These are phyloP conservation scores for Celastrina argiolus DNA, from an alignment of 2,888 invertebrate species.

Conservation along the genomic window DNA sequence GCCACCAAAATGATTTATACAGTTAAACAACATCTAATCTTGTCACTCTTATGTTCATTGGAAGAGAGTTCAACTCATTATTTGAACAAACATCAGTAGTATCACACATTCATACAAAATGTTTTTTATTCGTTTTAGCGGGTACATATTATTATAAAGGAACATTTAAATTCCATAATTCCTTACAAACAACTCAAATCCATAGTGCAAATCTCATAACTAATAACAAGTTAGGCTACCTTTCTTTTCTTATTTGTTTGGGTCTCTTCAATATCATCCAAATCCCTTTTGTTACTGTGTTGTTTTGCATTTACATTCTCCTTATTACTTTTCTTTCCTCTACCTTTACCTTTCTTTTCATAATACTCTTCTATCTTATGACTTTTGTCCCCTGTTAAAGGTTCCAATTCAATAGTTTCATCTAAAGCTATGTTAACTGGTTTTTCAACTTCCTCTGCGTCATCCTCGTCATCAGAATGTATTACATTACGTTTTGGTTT, in stretches of 20 bases:
- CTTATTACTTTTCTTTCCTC: conserved; percentile 36
- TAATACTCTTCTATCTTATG: conserved; percentile 67
- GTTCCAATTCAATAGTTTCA: conserved; percentile 51
- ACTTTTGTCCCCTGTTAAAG: conserved; percentile 54
- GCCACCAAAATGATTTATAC: background rate
- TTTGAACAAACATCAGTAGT: background rate
- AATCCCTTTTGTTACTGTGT: conserved; percentile 31
- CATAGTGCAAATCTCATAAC: background rate
- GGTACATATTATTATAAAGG: background rate
- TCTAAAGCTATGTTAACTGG: conserved; percentile 54
- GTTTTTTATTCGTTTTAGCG: no score
- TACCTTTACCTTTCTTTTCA: conserved; percentile 45
- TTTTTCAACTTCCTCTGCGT: conserved; percentile 35
- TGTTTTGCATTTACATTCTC: conserved; percentile 34
- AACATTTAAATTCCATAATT: background rate
- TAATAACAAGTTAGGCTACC: conserved; percentile 34
- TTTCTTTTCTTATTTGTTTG: conserved; percentile 47
- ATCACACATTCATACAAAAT: background rate
- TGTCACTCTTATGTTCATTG: no score
- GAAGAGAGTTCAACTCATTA: no score
- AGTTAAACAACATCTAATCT: no score
- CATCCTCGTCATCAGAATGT: conserved; percentile 49
- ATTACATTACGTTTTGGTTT: conserved; percentile 50
- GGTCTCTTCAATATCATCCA: conserved; percentile 34
- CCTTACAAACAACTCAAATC: background rate